phyloP scores from a whole-genome alignment of 2,113 vertebrate species.

The Sminthopsis crassicaudata region DNA sequence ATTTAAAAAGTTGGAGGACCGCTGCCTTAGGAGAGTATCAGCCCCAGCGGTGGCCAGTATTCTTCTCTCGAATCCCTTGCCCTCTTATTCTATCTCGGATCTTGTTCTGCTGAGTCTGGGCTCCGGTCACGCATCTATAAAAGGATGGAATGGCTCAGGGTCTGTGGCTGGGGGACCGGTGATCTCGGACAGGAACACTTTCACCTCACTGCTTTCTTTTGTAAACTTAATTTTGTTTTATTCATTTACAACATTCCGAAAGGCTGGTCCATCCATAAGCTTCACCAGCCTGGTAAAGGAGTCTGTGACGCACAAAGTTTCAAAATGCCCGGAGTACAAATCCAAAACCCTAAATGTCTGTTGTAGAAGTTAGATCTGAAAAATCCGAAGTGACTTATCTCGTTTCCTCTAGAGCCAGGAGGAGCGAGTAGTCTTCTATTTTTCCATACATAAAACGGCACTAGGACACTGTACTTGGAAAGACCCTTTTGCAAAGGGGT shows the following conservation, averaged over 20 bases:
- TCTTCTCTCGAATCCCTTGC: no score
- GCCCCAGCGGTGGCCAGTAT: no score
- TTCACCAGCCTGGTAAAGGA: background rate
- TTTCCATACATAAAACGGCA: background rate
- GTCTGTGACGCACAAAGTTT: background rate
- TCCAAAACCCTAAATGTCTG: background rate
- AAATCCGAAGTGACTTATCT: background rate
- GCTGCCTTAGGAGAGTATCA: background rate
- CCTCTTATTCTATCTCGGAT: background rate
- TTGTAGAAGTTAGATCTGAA: background rate
- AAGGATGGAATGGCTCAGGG: background rate
- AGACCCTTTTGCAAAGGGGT: background rate
- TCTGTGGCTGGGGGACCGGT: background rate
- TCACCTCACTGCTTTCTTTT: background rate
- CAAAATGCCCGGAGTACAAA: background rate
- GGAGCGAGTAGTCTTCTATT: no score
- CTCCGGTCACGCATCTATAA: background rate
- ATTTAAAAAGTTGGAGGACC: no score
- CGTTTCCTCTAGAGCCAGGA: background rate
- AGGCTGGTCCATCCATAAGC: background rate
- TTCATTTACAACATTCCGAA: background rate
- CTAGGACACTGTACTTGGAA: background rate
- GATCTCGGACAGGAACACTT: background rate
- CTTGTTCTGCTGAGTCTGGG: background rate
- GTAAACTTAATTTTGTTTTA: background rate